Conservation (phyloP, 2,797 vertebrate species). For the Clarias laeviceps region DNA sequence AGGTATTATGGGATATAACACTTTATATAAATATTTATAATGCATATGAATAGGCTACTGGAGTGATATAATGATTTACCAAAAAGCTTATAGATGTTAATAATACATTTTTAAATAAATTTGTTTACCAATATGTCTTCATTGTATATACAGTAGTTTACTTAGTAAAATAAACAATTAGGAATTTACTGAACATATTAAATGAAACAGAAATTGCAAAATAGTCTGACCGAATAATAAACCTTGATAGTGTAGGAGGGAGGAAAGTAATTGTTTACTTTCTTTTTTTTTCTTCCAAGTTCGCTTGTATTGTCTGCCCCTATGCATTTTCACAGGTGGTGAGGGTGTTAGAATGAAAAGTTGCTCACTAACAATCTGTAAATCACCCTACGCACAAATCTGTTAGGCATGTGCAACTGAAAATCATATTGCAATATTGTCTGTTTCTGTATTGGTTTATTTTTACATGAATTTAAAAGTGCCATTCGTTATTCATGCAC, state of each 20-base stretch:
- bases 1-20: not conserved
- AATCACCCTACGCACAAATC: slow-evolving; percentile 30
- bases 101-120: not conserved
- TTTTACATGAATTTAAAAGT: slow-evolving; percentile 12
- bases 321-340: slow-evolving; percentile 18
- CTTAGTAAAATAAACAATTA: not conserved
- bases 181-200: not conserved
- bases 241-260: slow-evolving; percentile 2
- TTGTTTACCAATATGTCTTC: not conserved
- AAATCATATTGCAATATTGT: slow-evolving; percentile 7
- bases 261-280: slow-evolving; percentile 26
- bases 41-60: not conserved
- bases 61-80: not conserved
- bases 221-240: slow-evolving; percentile 1
- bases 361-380: slow-evolving; percentile 39
- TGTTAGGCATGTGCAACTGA: slow-evolving; percentile 35
- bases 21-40: not conserved
- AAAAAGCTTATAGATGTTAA: not conserved
- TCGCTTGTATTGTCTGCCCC: slow-evolving; percentile 7
- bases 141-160: not conserved
- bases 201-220: not conserved
- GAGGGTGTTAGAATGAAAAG: slow-evolving; percentile 9
- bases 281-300: not conserved
- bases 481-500: slow-evolving; percentile 11
- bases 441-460: not conserved